Conservation (phyloP, 2,888 invertebrate genomes). For the Marronus borbonicus region DNA sequence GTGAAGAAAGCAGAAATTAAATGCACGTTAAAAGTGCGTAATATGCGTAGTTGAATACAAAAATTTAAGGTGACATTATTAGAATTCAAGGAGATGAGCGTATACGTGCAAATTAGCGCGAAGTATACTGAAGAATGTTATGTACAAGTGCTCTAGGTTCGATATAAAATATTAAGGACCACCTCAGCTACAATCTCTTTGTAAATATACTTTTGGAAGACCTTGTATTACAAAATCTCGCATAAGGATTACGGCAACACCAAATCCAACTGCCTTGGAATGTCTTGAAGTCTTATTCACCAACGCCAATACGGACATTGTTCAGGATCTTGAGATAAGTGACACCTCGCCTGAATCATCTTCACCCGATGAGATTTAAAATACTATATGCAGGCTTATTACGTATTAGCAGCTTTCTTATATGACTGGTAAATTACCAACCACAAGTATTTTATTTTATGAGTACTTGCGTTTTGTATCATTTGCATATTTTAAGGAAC, state of each 20-base stretch:
- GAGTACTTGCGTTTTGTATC: not conserved
- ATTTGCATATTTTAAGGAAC: slow-evolving; percentile 10
- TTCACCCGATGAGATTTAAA: slow-evolving; percentile 24
- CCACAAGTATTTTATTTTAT: slow-evolving; percentile 20
- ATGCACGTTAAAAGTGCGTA: no score
- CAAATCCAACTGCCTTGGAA: not conserved
- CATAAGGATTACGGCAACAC: not conserved
- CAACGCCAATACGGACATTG: slow-evolving; percentile 21
- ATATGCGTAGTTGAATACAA: no score
- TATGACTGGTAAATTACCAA: slow-evolving; percentile 27
- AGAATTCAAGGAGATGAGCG: no score
- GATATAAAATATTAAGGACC: no score
- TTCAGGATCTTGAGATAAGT: slow-evolving; percentile 42
- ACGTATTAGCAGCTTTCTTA: slow-evolving; percentile 21
- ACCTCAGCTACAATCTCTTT: no score
- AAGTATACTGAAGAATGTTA: no score
- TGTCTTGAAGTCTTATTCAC: slow-evolving; percentile 21
- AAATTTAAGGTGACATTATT: no score
- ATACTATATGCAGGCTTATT: not conserved
- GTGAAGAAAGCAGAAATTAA: no score
- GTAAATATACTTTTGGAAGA: not conserved
- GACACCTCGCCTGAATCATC: slow-evolving; percentile 39
- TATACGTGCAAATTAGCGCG: no score
- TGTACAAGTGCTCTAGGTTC: no score
- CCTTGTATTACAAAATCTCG: not conserved